Evolutionary conservation across 2,888 invertebrate genomes (phyloP).

Genomic region (Diabrotica balteata): DNA sequence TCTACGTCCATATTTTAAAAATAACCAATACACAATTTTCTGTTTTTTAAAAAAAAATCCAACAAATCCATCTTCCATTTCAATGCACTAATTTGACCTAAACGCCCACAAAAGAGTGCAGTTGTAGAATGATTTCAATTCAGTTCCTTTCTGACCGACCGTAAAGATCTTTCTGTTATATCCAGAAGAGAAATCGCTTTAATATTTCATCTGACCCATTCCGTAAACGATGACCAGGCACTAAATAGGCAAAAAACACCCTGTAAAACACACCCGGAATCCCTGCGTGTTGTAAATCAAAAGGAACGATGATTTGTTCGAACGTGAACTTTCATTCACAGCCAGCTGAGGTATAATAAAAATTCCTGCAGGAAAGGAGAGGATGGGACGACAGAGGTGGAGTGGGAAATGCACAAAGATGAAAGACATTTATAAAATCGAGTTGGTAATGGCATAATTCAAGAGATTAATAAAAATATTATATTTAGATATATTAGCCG

Average conservation of each 20-base stretch:
- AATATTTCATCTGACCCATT: slow-evolving; percentile 31
- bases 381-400: too few species aligned
- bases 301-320: slow-evolving; percentile 37
- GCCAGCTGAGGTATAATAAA: slow-evolving; percentile 36
- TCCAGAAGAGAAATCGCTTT: slow-evolving; percentile 21
- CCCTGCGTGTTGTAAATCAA: slow-evolving; percentile 34
- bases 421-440: too few species aligned
- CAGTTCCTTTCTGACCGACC: not conserved
- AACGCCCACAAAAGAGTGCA: not conserved
- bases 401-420: too few species aligned
- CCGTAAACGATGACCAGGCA: slow-evolving; percentile 37
- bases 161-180: slow-evolving; percentile 10
- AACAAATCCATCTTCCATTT: slow-evolving; percentile 25
- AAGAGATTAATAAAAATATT: too few species aligned
- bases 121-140: slow-evolving; percentile 5
- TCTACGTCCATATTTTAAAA: too few species aligned
- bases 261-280: slow-evolving; percentile 27
- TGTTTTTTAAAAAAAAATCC: too few species aligned
- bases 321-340: slow-evolving; percentile 41
- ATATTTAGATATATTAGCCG: too few species aligned
- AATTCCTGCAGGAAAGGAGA: slow-evolving; percentile 5
- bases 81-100: too few species aligned
- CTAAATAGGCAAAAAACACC: slow-evolving; percentile 32
- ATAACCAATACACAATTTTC: too few species aligned
- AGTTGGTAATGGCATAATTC: too few species aligned